These are phyloP conservation scores for Incurvaria masculella DNA, from an alignment of 2,888 invertebrate genomes.

Conservation along the genomic window DNA sequence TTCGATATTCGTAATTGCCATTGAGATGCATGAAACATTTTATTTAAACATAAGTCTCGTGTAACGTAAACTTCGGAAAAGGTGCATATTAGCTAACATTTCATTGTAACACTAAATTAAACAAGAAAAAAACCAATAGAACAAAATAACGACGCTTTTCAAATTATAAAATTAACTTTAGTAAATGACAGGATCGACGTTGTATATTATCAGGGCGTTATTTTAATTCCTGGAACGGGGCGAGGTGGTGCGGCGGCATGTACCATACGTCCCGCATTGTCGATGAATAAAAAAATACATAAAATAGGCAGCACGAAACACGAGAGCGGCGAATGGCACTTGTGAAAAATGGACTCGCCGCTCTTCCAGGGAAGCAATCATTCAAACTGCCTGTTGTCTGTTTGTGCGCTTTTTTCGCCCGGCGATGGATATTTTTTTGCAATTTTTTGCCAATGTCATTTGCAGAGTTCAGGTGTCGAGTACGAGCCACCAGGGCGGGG, in stretches of 20 bases:
- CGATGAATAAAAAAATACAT: conserved; percentile 51
- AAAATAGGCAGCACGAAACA: conserved; percentile 48
- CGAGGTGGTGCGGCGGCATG: conserved; percentile 24
- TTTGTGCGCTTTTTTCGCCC: conserved; percentile 51
- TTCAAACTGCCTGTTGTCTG: conserved; percentile 56
- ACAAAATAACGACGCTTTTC: too few species aligned
- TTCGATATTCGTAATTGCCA: too few species aligned
- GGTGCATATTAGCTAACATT: too few species aligned
- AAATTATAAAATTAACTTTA: too few species aligned
- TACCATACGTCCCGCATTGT: too few species aligned
- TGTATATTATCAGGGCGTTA: too few species aligned
- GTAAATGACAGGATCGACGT: too few species aligned
- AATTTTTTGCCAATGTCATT: conserved; percentile 49
- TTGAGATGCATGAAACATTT: too few species aligned
- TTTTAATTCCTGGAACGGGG: conserved; percentile 35
- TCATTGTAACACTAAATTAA: too few species aligned
- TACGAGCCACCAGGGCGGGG: conserved; percentile 47
- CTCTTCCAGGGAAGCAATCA: conserved; percentile 57
- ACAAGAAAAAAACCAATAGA: too few species aligned
- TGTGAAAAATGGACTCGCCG: conserved; percentile 58
- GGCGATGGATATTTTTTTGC: conserved; percentile 38
- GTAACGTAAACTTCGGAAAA: too few species aligned
- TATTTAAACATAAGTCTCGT: too few species aligned
- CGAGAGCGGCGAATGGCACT: conserved; percentile 56
- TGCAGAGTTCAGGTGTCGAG: conserved; percentile 53